Base-by-base conservation (phyloP, 2,888 invertebrate species). In the Lasioglossum leucozonium region DNA sequence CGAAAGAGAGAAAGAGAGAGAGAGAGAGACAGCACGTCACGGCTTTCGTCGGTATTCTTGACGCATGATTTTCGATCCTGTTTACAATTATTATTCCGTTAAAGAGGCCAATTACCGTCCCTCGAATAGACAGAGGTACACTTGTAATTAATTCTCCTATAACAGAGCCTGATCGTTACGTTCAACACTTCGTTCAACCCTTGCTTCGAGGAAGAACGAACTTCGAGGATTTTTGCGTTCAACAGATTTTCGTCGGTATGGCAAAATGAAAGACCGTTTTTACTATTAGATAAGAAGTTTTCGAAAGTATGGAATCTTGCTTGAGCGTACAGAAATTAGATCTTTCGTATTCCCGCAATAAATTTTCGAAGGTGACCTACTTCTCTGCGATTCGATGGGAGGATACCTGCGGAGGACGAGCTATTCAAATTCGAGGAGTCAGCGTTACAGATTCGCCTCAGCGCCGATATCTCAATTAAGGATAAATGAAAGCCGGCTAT, bases 1-100 rank as follows among this genome's bases (percentile, higher is more conserved):
- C 69, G 81, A 40, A 67, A 71, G 40, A 34, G 51, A 34, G 67
- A 16, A 13, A n/a, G 6, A 73, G 75, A 79, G 37, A 34, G 62
- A 40, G 51, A 10, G 55, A 8, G 62, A 58, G n/a, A 16, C 58
- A 86, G 79, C 76, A 72, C 77, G 65, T 73, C 81, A 87, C 83
- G 72, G 81, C 84, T 87, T 82, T 72, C 88, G 79, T 73, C 80
- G 79, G 62, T 80, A 74, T 73, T 69, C 72, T 77, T 55, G 72
- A 72, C 62, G 67, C 71, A 37, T 51, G 75, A 79, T 30, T 65
- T 77, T 22, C 75, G 78, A 78, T 65, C 71, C 34, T 58, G 77
- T 78, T 86, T 76, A 72, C 81, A 77, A 72, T 87, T 65, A 79
- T 71, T 75, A 62, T 40, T 74, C 47, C 69, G 40, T 47, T 30